Base-by-base conservation (phyloP, 2,797 vertebrate species). In the Jordanella pulchra region DNA sequence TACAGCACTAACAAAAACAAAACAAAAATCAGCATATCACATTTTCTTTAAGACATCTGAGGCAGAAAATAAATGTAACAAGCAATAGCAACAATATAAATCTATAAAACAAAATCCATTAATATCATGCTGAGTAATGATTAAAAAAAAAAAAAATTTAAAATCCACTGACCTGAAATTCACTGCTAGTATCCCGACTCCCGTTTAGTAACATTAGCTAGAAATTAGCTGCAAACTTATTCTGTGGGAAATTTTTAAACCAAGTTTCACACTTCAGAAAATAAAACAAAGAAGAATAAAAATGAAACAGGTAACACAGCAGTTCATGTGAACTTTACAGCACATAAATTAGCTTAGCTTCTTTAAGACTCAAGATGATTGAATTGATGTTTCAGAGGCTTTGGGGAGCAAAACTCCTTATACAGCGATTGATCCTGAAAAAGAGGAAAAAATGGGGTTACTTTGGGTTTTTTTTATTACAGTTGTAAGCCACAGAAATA, bases 361-460 rank as follows among this genome's bases (percentile, higher is more conserved):
- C 2, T 25, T 39, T 54, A 72, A 5, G 2, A 18, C 45, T 51
- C 4, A 14, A 51, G 44, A 73, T 60, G 51, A 72, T 74, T 54
- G 45, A 3, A 25, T 32, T 6, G 68, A 67, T 12, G 82, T 82
- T 67, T 84, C 82, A 48, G 76, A 78, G 14, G 67, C 23, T 55
- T 82, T 65, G 72, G 80, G 47, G 69, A 67, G 18, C 39, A 69
- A 28, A 70, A 71, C n/a, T 71, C 54, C 70, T 80, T 84, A 64
- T 56, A 68, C 47, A 32, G 39, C 0, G 18, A 61, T 75, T 71
- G 81, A 60, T 82, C 86, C 93, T 91, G 81, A 60, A 79, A 28
- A 21, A 85, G 50, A 81, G 14, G 69, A 17, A 25, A 0, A 61
- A 11, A 48, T 53, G 32, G 79, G 48, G 44, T 85, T 53, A 54